phyloP scores from a whole-genome alignment of 30 jellyfish, hydroid and myxozoan species.

The Pelagia noctiluca region DNA sequence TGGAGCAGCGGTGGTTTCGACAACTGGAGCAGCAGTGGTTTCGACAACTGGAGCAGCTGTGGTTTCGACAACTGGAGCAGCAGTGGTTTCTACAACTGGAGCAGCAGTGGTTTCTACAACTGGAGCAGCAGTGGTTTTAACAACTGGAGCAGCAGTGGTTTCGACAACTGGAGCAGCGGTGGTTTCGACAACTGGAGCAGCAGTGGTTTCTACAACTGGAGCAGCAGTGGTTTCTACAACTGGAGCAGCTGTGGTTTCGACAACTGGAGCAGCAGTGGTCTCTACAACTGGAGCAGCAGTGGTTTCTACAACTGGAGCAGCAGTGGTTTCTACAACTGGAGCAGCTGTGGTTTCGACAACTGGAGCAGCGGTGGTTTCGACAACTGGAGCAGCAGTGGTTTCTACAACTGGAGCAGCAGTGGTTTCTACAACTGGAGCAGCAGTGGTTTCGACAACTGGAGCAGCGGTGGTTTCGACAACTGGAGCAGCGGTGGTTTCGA shows the following conservation, averaged over 20 bases:
- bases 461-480: background rate
- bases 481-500: slow-evolving; percentile 20
- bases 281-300: slow-evolving; percentile 36
- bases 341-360: slow-evolving; percentile 42
- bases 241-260: slow-evolving; percentile 45
- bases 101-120: slow-evolving; percentile 43
- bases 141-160: slow-evolving; percentile 56
- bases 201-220: slow-evolving; percentile 10
- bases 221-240: slow-evolving; percentile 40
- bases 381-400: slow-evolving; percentile 21
- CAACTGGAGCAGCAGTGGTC: slow-evolving; percentile 33
- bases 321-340: slow-evolving; percentile 11
- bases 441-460: slow-evolving; percentile 8
- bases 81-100: slow-evolving; percentile 16
- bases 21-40: slow-evolving; percentile 36
- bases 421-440: slow-evolving; percentile 10
- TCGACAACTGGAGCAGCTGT: slow-evolving; percentile 28
- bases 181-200: slow-evolving; percentile 38
- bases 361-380: slow-evolving; percentile 45
- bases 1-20: slow-evolving; percentile 39
- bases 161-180: slow-evolving; percentile 51
- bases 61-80: slow-evolving; percentile 21
- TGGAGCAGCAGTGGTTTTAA: slow-evolving; percentile 24
- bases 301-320: background rate
- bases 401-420: slow-evolving; percentile 37